Conservation (phyloP, 2,888 invertebrate species). For the Incurvaria masculella region DNA sequence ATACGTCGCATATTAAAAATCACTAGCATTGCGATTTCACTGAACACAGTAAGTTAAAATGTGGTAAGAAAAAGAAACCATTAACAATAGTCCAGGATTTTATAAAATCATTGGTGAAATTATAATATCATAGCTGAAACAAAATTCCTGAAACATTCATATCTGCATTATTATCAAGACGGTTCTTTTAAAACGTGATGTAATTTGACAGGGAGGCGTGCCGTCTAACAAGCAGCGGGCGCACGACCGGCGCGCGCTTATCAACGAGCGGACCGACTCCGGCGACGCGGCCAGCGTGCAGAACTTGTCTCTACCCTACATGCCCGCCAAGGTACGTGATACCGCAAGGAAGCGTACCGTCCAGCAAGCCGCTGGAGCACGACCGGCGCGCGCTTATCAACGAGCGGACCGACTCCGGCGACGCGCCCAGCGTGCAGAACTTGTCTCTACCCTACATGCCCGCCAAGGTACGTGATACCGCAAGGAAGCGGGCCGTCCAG, state of each 20-base stretch:
- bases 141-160: too few relatives aligned
- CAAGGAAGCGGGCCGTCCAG: conserved; percentile 43
- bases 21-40: too few relatives aligned
- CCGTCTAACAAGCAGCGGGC: conserved; percentile 45
- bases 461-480: conserved; percentile 15
- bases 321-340: conserved; percentile 43
- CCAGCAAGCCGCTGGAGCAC: conserved; percentile 37
- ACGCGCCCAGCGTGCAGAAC: conserved; percentile 38
- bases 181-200: too few relatives aligned
- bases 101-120: too few relatives aligned
- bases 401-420: conserved; percentile 43
- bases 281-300: conserved; percentile 45
- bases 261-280: conserved; percentile 42
- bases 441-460: neutral
- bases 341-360: conserved; percentile 40
- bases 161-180: too few relatives aligned
- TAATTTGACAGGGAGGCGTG: conserved; percentile 37
- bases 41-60: too few relatives aligned
- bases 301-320: conserved; percentile 46
- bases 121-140: too few relatives aligned
- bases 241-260: conserved; percentile 39
- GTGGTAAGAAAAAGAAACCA: too few relatives aligned
- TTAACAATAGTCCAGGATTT: too few relatives aligned
- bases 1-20: too few relatives aligned
- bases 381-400: conserved; percentile 45